Evolutionary conservation across 2,888 invertebrate genomes (phyloP).

Genomic region (Synanthedon tipuliformis): DNA sequence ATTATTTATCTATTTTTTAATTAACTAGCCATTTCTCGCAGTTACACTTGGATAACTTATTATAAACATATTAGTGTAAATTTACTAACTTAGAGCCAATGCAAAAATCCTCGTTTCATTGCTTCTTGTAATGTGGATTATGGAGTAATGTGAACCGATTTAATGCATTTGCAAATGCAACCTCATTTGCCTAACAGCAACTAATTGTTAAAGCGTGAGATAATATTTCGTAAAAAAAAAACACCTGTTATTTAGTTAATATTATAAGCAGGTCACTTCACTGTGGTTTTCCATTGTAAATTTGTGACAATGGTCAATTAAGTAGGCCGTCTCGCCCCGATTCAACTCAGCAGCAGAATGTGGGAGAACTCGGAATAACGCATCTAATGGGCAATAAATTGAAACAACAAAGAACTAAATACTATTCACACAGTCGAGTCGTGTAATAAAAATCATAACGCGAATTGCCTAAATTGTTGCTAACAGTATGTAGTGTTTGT

Average conservation of each 20-base stretch:
- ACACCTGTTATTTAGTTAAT: conserved; percentile 41
- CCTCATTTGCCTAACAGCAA: conserved; percentile 20
- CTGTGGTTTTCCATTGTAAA: conserved; percentile 50
- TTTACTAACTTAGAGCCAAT: too few relatives aligned
- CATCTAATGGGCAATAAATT: conserved; percentile 7
- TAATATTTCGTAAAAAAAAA: conserved; percentile 41
- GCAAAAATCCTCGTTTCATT: too few relatives aligned
- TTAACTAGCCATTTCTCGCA: too few relatives aligned
- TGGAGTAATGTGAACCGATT: too few relatives aligned
- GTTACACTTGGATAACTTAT: too few relatives aligned
- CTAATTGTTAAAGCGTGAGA: conserved; percentile 46
- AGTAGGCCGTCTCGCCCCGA: conserved; percentile 34
- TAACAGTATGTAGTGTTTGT: too few relatives aligned
- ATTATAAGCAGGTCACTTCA: conserved; percentile 49
- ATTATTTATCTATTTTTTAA: too few relatives aligned
- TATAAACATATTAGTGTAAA: too few relatives aligned
- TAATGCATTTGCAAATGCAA: too few relatives aligned
- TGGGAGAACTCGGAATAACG: conserved; percentile 22
- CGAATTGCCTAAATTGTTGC: too few relatives aligned
- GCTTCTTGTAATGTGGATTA: too few relatives aligned
- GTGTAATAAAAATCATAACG: too few relatives aligned
- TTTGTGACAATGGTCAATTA: conserved; percentile 60
- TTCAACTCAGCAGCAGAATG: conserved; percentile 29
- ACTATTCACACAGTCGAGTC: background rate
- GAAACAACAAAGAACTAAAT: background rate